Percentiles rank a stretch among this genome's conserved stretches.
Evolutionary conservation across 1,140 invertebrate genomes (phyloP).

Genomic region (Phymastichus coffea): DNA sequence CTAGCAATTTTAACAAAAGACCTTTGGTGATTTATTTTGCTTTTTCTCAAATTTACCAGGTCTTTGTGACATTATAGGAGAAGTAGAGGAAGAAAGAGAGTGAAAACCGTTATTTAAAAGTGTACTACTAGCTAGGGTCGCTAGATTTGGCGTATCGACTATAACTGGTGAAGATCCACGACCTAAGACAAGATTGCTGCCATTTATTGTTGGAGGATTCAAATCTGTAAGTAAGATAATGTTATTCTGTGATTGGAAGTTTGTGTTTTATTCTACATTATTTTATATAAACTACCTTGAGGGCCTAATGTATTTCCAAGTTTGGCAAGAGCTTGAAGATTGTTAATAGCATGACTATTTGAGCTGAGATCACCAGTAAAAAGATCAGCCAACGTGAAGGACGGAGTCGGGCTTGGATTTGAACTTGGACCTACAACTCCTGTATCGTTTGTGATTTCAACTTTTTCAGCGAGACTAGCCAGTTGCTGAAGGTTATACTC

Average conservation of each 20-base stretch:
- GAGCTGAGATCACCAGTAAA: constrained; percentile 70
- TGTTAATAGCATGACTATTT: constrained; percentile 77
- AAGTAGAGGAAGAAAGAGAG: constrained; percentile 62
- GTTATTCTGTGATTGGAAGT: constrained; percentile 1
- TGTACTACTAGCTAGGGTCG: constrained; percentile 53
- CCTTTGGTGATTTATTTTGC: neutral
- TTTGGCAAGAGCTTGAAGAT: constrained; percentile 85
- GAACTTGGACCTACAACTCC: constrained; percentile 57
- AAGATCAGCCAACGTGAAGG: constrained; percentile 73
- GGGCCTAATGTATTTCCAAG: constrained; percentile 67
- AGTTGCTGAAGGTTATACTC: constrained; percentile 82
- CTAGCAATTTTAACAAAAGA: neutral
- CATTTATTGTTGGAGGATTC: constrained; percentile 47
- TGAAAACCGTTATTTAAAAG: constrained; percentile 59
- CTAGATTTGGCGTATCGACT: constrained; percentile 51
- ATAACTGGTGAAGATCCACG: constrained; percentile 59
- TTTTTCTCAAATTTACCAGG: constrained; percentile 38
- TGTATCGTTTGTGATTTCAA: constrained; percentile 48
- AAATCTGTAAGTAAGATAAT: constrained; percentile 42
- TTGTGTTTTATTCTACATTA: neutral
- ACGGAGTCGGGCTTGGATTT: constrained; percentile 66
- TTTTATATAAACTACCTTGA: constrained; percentile 59
- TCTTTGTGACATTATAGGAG: constrained; percentile 61
- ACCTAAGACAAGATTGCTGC: constrained; percentile 50
- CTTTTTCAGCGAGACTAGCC: constrained; percentile 73